Percentiles rank a stretch among this genome's conserved stretches.
phyloP scores from a whole-genome alignment of 2,797 vertebrate genomes.

The Tokudaia muenninki region DNA sequence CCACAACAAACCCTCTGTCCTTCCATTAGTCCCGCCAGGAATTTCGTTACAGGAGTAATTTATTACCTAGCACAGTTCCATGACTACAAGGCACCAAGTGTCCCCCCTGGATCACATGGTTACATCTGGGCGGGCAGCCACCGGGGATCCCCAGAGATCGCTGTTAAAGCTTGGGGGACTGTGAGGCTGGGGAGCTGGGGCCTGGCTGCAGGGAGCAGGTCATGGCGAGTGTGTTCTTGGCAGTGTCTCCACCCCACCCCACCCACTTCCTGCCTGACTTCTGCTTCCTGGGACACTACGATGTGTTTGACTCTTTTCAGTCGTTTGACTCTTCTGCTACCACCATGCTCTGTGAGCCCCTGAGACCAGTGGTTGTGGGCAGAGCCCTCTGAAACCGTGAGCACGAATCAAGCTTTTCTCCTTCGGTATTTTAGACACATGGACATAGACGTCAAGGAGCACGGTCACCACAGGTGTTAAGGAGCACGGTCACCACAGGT shows the following conservation, averaged over 20 bases:
- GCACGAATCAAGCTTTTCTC: neutral
- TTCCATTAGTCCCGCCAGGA: neutral
- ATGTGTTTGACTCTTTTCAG: neutral
- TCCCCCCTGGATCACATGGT: neutral
- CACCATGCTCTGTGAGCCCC: neutral
- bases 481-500: neutral
- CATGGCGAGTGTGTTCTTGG: no score
- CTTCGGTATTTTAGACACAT: neutral
- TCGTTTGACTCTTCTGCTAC: neutral
- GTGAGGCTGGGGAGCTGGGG: neutral
- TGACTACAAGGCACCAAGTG: neutral
- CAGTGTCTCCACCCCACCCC: no score
- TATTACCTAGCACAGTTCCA: neutral
- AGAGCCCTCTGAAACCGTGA: neutral
- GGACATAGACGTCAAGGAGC: neutral
- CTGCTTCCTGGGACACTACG: neutral
- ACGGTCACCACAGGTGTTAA: neutral
- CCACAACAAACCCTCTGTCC: neutral
- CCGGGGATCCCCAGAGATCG: neutral
- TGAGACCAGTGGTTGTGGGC: neutral
- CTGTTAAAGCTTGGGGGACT: neutral
- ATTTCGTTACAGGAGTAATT: neutral
- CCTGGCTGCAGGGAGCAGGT: no score
- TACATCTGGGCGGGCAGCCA: no score
- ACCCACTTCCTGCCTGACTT: neutral